A percentile compares a stretch with the other conserved stretches of the same genome.
Evolutionary conservation across 2,113 vertebrate species (phyloP).

Genomic region (Hippocampus abdominalis): DNA sequence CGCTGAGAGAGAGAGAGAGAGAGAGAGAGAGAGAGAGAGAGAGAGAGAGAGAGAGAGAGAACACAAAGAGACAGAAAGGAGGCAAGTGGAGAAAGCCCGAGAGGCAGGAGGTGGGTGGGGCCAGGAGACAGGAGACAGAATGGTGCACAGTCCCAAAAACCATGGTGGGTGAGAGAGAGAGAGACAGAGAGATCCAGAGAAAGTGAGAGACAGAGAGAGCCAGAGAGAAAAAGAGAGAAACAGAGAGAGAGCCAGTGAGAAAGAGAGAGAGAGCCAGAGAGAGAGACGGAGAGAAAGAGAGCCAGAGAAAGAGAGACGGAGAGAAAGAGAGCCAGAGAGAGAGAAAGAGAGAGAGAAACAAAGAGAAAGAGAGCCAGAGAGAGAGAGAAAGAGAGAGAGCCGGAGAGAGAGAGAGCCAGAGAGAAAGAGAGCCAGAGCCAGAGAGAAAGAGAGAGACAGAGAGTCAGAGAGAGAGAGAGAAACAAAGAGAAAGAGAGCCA

Average conservation of each 20-base stretch:
- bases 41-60: constrained; percentile 4
- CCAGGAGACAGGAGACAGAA: constrained; percentile 38
- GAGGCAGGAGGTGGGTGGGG: constrained; percentile 30
- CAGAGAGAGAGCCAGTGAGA: constrained; percentile 18
- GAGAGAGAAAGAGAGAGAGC: constrained; percentile 25
- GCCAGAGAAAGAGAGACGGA: constrained; percentile 17
- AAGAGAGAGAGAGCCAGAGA: constrained; percentile 33
- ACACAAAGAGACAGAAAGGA: not conserved
- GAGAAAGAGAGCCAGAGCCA: too few relatives aligned
- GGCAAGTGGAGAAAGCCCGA: not conserved
- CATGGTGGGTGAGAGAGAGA: constrained; percentile 52
- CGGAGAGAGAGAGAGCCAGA: constrained; percentile 14
- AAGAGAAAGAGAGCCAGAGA: too few relatives aligned
- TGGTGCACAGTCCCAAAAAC: constrained; percentile 61
- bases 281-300: constrained; percentile 32
- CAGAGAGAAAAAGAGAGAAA: constrained; percentile 22
- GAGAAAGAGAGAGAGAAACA: constrained; percentile 17
- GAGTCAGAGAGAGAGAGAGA: constrained; percentile 35
- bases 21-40: not conserved
- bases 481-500: constrained; percentile 1
- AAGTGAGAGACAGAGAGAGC: constrained; percentile 19
- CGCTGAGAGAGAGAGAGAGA: constrained; percentile 57
- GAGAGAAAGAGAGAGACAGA: constrained; percentile 25
- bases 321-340: constrained; percentile 26
- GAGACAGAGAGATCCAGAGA: constrained; percentile 24